These are phyloP conservation scores for Lipotes vexillifer DNA, from an alignment of 2,113 vertebrate genomes.

Conservation along the genomic window DNA sequence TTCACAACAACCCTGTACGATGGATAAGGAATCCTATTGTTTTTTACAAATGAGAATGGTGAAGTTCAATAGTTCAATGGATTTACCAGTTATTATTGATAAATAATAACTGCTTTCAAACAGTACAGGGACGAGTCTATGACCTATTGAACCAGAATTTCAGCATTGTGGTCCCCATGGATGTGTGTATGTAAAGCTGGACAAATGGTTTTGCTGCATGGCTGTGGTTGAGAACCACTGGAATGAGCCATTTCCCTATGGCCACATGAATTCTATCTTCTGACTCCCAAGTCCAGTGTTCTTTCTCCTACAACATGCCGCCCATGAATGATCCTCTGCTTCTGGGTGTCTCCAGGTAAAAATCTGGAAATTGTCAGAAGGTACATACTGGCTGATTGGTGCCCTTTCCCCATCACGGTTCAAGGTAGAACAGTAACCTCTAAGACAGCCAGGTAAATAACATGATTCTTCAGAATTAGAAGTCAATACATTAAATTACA, in stretches of 20 bases:
- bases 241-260: background rate
- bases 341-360: background rate
- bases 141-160: background rate
- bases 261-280: background rate
- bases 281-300: background rate
- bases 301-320: background rate
- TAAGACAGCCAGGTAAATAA: background rate
- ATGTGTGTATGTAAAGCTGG: accelerated
- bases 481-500: background rate
- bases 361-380: background rate
- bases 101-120: background rate
- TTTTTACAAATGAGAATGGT: background rate
- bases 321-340: background rate
- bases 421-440: background rate
- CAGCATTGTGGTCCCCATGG: too few relatives aligned
- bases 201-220: accelerated
- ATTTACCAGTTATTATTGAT: background rate
- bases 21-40: background rate
- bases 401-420: background rate
- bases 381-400: background rate
- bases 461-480: background rate
- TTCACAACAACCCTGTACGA: background rate
- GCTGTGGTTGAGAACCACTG: background rate
- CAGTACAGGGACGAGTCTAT: background rate
- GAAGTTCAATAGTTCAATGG: background rate